A percentile compares a stretch with the other conserved stretches of the same genome.
These are phyloP conservation scores for Homalodisca vitripennis DNA, from an alignment of 1,140 invertebrate genomes.

Conservation along the genomic window DNA sequence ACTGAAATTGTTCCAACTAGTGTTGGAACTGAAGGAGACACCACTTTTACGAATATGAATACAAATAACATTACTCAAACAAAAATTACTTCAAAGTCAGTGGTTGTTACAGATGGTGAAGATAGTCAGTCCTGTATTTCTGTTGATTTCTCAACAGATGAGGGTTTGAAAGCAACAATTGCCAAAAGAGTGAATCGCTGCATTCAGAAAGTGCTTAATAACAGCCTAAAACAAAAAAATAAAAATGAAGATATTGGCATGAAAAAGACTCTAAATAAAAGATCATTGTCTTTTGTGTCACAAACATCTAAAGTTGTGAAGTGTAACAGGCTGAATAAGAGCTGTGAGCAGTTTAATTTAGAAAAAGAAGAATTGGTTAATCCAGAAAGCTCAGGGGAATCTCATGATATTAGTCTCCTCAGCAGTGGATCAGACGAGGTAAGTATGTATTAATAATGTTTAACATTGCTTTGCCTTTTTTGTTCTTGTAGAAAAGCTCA, in stretches of 20 bases:
- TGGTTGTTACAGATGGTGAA: background rate
- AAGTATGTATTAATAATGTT: background rate
- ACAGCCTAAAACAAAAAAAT: background rate
- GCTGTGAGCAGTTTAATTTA: background rate
- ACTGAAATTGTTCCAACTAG: too few relatives aligned
- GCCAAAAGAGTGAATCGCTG: constrained; percentile 1
- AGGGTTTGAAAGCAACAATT: constrained; percentile 3
- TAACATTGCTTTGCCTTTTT: too few relatives aligned
- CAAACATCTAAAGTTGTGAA: background rate
- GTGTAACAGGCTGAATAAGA: constrained; percentile 6
- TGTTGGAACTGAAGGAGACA: too few relatives aligned
- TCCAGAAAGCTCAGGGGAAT: background rate
- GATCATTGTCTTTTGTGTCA: constrained; percentile 8
- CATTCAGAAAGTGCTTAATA: background rate
- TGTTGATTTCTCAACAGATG: background rate
- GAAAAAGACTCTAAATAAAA: constrained; percentile 2
- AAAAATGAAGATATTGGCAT: background rate
- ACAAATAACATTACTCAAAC: too few relatives aligned
- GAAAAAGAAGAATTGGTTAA: background rate
- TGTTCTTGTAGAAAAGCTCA: too few relatives aligned
- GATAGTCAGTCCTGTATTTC: constrained; percentile 2
- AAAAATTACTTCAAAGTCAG: background rate
- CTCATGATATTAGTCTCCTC: background rate
- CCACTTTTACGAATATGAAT: too few relatives aligned
- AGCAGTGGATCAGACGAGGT: background rate